Conservation (phyloP, 1,140 invertebrate genomes). For the Physella acuta region DNA sequence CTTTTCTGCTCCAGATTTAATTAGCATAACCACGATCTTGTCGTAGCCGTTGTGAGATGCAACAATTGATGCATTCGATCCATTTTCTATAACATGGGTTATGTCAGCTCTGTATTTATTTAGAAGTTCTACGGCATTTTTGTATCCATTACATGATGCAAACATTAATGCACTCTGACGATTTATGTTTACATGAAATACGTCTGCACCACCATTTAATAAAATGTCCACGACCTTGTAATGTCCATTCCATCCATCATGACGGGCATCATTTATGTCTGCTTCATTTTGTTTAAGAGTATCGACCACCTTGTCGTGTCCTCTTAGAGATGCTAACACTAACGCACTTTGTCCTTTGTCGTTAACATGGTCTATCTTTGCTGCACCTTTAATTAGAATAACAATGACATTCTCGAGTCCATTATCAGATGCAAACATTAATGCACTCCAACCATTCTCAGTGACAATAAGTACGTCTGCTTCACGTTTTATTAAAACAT, state of each 20-base stretch:
- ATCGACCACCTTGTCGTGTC: too few species aligned
- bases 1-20: background rate
- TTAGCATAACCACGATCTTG: background rate
- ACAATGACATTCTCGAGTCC: too few species aligned
- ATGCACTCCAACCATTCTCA: too few species aligned
- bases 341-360: too few species aligned
- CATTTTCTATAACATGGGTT: background rate
- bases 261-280: too few species aligned
- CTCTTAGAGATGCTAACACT: too few species aligned
- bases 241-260: background rate
- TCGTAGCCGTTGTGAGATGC: background rate
- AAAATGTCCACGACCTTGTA: background rate
- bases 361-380: too few species aligned
- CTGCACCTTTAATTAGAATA: too few species aligned
- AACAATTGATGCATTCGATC: background rate
- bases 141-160: background rate
- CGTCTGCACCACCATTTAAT: background rate
- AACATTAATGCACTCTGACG: background rate
- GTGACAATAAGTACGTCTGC: too few species aligned
- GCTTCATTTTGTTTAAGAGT: too few species aligned
- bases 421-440: too few species aligned
- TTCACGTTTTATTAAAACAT: too few species aligned
- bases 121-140: background rate
- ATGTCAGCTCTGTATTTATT: background rate
- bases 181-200: background rate